Conservation (phyloP, 2,888 invertebrate species). For the Periphyllus acericola region DNA sequence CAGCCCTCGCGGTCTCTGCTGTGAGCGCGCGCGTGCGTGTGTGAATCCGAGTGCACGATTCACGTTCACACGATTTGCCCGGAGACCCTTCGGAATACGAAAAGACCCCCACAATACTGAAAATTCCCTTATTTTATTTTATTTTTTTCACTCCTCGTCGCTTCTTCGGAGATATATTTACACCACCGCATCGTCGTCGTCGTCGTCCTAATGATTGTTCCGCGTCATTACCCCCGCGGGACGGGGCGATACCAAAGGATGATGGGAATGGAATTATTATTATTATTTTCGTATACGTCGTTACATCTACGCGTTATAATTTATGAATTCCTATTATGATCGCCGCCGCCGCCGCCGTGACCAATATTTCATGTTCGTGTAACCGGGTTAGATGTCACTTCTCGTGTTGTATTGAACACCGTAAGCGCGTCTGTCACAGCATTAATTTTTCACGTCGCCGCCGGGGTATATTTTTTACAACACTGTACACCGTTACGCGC, state of each 20-base stretch:
- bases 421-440: neutral
- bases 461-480: neutral
- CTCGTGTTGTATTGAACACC: neutral
- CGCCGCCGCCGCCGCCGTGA: constrained; percentile 1
- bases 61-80: constrained; percentile 49
- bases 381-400: constrained; percentile 24
- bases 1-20: neutral
- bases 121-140: constrained; percentile 14
- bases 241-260: neutral
- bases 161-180: neutral
- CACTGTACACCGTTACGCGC: too few species aligned
- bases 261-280: constrained; percentile 18
- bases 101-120: constrained; percentile 31
- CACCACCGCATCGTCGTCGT: neutral
- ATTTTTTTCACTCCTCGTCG: neutral
- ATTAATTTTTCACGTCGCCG: neutral
- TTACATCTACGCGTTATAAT: constrained; percentile 21
- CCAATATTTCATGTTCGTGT: constrained; percentile 28
- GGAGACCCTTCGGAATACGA: constrained; percentile 10
- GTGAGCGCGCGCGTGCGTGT: too few species aligned
- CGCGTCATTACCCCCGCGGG: constrained; percentile 46
- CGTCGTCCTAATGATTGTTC: constrained; percentile 42
- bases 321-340: constrained; percentile 23
- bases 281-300: constrained; percentile 8
- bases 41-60: neutral